Evolutionary conservation across 2,113 vertebrate species (phyloP), one percentile per base, ranked within the genome.

Genomic region (Elanus axillaris): DNA sequence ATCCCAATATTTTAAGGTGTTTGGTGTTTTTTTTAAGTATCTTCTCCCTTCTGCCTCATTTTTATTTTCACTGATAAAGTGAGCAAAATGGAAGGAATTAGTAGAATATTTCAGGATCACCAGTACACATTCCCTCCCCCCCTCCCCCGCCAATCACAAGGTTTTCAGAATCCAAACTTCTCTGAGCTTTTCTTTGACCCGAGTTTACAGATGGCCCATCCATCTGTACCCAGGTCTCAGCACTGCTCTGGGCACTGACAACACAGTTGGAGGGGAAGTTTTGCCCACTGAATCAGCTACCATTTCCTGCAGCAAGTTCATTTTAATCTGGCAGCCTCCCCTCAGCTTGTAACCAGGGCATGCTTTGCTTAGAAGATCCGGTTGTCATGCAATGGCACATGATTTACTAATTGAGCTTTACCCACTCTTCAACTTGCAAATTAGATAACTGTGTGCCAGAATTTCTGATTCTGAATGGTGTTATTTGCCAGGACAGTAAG

Each of bases 141-240:
- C 3, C 16, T 1, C 1, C 3, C 12, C 11, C 32, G 7, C 6
- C 3, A 20, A 0, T 12, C 4, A 47, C 36, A 91, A 53, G 7
- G 23, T 74, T 76, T 60, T 47, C 22, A 38, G 26, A 15, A 48
- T 43, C n/a, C 23, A 38, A 18, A 11, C 27, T 55, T 59, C 50
- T 58, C 50, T n/a, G 13, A 62, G n/a, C 19, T 72, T 40, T 73
- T 58, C 67, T 60, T 13, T 62, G 36, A 53, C 58, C 43, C 26
- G 31, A 19, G 16, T 60, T 86, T 79, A 56, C 34, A 52, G 50
- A 43, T 86, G 58, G 38, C 31, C n/a, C 42, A 86, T 71, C 27
- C 50, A 69, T 66, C 62, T 72, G 45, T 45, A 42, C 10, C 34
- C 25, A 45, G 63, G 43, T 43, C 75, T 73, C 38, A n/a, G 55